Base-by-base conservation (phyloP, 1,140 invertebrate genomes). In the Drosophila sechellia region DNA sequence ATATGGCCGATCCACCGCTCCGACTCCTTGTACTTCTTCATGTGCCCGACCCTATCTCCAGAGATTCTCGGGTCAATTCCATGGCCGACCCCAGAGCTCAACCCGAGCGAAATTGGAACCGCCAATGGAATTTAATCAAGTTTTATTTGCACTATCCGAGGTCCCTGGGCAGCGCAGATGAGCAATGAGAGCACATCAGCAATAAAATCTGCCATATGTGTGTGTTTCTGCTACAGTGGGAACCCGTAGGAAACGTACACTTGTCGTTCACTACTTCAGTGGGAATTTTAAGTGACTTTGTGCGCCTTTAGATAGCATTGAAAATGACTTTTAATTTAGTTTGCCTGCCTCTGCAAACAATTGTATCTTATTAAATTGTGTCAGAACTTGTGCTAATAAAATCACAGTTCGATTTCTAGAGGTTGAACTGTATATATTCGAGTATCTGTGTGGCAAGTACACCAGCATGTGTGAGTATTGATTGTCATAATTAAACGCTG, bases 41-140 rank as follows among this genome's bases (percentile, higher is more conserved):
- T 31, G 4, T 13, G 35, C 20, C 34, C 12, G 11, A 3, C 48
- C n/a, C 52, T 48, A 71, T 72, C 46, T 59, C 55, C 45, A 40
- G 53, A 66, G 54, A 57, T 50, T 50, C 61, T 54, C 48, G 25
- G 79, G 80, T 71, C 77, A 81, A 58, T 58, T 74, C 42, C 50
- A 55, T 10, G 10, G 27, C 31, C 40, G 49, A 43, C 34, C 50
- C 46, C 40, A 48, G 27, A 48, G 48, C 71, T 55, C 55, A 60
- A 49, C 46, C 68, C 60, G 60, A 49, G 52, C 55, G 64, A 89
- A 89, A 87, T 87, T 83, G 83, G 63, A 81, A 65, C 63, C 63
- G 79, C 75, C 84, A 89, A 89, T 87, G 83, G 83, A 87, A 87
- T 87, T 87, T 87, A 87, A 87, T 87, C 84, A 87, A 87, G 83